Conservation (phyloP, 2,113 vertebrate genomes). For the Damaliscus lunatus region DNA sequence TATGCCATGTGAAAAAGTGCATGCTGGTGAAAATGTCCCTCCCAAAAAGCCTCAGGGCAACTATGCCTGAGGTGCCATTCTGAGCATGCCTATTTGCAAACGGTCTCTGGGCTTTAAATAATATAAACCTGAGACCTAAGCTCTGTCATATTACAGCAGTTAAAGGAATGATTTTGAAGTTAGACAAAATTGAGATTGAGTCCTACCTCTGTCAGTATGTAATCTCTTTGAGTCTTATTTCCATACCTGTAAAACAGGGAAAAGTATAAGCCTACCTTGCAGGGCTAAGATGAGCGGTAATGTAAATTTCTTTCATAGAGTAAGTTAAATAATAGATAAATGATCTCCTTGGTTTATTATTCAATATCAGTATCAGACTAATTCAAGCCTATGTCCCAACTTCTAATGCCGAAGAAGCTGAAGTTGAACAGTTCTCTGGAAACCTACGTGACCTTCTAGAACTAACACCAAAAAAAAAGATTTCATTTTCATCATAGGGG, state of each 20-base stretch:
- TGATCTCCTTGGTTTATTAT: background rate
- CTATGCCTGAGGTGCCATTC: background rate
- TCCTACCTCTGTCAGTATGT: background rate
- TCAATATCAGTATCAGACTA: background rate
- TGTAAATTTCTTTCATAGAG: background rate
- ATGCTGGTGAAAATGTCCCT: background rate
- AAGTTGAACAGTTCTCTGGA: background rate
- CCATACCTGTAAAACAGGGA: background rate
- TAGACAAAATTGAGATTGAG: background rate
- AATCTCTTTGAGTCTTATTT: background rate
- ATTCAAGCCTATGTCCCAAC: background rate
- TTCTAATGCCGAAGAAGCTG: background rate
- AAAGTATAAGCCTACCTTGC: background rate
- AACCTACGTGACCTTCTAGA: background rate
- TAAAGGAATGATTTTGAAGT: background rate
- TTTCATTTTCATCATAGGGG: background rate
- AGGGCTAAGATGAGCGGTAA: background rate
- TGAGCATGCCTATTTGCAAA: background rate
- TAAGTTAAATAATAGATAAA: background rate
- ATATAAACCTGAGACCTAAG: background rate
- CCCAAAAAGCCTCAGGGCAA: background rate
- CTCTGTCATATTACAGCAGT: background rate
- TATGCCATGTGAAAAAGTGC: background rate
- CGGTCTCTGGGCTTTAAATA: background rate
- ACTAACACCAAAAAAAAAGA: background rate